Evolutionary conservation across 2,113 vertebrate species (phyloP), one percentile per base, ranked within the genome.

Genomic region (Xiphorhynchus elegans): DNA sequence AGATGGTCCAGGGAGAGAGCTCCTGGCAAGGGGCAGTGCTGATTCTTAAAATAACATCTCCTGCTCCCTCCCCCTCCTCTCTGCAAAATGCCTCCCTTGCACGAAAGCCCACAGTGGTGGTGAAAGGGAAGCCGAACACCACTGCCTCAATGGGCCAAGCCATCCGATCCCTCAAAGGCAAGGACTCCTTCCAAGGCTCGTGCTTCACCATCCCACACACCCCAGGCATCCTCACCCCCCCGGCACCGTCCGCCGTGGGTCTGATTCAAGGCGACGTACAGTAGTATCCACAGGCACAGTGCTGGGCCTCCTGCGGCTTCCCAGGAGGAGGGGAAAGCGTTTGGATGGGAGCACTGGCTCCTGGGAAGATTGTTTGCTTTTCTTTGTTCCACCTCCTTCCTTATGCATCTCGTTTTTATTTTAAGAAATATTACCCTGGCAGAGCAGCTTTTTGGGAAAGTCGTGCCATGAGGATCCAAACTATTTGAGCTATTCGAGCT

Each of bases 391-490:
- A 89, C 82, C 91, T 96, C 94, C 76, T 92, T 93, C 86, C 64
- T 93, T 28, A 62, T 86, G 81, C 79, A 84, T 95, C 93, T 94
- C 47, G 0, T n/a, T 95, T 95, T 97, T 95, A 94, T 95, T 97
- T 97, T 95, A 95, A 97, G 97, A 97, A 97, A 94, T 97, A 90
- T 85, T 95, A 92, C 82, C 87, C 86, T 26, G 0, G 46, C 20
- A 1, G 90, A 94, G 66, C 69, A 49, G 78, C 49, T 64, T 90
- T 90, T 96, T 85, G 85, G 77, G 88, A 89, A 95, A 95, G 89
- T 17, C 1, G 44, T 72, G 70, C 68, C 13, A 2, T 3, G 73
- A 85, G 84, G 94, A 95, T 96, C 90, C 93, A 95, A 96, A 93
- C 31, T 95, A 97, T 96, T 92, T 39, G 80, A 96, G 92, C 49